Percentiles rank a stretch among this genome's conserved stretches.
These are phyloP conservation scores for Microtus oregoni DNA, from an alignment of 2,113 vertebrate species.

Conservation along the genomic window DNA sequence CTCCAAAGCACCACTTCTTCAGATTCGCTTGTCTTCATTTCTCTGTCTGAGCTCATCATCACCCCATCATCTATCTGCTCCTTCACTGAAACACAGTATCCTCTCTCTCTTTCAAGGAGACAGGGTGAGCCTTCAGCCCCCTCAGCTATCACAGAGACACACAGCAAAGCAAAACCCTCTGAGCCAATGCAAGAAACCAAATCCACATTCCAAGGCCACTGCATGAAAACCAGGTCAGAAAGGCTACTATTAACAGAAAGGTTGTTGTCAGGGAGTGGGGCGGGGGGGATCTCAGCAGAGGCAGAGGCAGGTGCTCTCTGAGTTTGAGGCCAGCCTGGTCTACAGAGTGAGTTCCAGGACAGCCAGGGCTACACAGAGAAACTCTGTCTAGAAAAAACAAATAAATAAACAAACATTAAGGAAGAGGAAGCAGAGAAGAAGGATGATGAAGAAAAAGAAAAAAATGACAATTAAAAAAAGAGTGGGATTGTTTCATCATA, in stretches of 20 bases:
- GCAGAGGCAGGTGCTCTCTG: not conserved
- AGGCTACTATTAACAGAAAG: not conserved
- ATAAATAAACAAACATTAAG: too few species aligned
- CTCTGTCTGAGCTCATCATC: not conserved
- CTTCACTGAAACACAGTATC: not conserved
- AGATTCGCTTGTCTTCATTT: not conserved
- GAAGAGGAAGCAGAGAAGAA: too few species aligned
- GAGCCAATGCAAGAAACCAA: not conserved
- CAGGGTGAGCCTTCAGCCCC: not conserved
- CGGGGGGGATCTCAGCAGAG: not conserved
- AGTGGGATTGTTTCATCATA: not conserved
- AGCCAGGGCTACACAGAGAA: not conserved
- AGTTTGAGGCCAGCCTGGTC: not conserved
- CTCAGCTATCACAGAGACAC: not conserved
- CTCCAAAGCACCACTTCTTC: not conserved
- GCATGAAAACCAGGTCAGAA: not conserved
- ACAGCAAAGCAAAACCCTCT: not conserved
- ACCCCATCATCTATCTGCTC: rapidly evolving
- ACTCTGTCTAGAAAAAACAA: not conserved
- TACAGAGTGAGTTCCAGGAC: not conserved
- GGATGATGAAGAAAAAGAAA: not conserved
- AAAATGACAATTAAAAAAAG: not conserved
- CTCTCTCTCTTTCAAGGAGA: not conserved
- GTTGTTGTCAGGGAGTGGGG: too few species aligned
- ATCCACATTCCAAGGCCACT: not conserved